Conservation (phyloP, 2,797 vertebrate genomes). For the Balearica regulorum region DNA sequence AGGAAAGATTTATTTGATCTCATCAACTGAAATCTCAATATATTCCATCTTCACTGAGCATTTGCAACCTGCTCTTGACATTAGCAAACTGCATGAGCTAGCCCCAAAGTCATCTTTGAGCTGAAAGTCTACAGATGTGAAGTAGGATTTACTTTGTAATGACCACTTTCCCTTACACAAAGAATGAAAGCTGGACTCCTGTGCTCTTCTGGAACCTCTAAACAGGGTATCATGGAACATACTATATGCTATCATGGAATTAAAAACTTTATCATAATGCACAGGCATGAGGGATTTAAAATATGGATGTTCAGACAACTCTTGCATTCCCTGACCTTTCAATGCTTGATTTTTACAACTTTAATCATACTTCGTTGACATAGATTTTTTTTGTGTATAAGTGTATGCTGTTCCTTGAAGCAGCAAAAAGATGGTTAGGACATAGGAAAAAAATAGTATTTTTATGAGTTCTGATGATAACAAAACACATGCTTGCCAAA, state of each 20-base stretch:
- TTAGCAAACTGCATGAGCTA: not conserved
- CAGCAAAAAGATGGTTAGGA: not conserved
- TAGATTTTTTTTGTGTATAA: accelerated
- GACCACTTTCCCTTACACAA: not conserved
- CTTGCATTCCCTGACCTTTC: not conserved
- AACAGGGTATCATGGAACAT: not conserved
- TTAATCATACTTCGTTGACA: not conserved
- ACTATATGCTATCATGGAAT: not conserved
- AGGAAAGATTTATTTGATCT: not conserved
- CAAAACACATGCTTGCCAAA: not conserved
- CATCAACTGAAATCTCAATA: not conserved
- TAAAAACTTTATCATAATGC: not conserved
- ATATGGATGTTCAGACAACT: not conserved
- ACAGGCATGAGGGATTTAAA: not conserved
- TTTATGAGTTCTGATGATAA: not conserved
- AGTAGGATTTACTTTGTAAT: not conserved
- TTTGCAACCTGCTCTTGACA: not conserved
- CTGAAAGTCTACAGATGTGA: not conserved
- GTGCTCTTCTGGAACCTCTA: not conserved
- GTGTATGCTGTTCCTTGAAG: not conserved
- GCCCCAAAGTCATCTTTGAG: not conserved
- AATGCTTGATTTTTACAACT: not conserved
- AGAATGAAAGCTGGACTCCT: not conserved
- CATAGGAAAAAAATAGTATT: not conserved
- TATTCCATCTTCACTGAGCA: not conserved